Evolutionary conservation across 1,140 invertebrate species (phyloP), one percentile per base, ranked within the genome.

Genomic region (Drosophila lini): DNA sequence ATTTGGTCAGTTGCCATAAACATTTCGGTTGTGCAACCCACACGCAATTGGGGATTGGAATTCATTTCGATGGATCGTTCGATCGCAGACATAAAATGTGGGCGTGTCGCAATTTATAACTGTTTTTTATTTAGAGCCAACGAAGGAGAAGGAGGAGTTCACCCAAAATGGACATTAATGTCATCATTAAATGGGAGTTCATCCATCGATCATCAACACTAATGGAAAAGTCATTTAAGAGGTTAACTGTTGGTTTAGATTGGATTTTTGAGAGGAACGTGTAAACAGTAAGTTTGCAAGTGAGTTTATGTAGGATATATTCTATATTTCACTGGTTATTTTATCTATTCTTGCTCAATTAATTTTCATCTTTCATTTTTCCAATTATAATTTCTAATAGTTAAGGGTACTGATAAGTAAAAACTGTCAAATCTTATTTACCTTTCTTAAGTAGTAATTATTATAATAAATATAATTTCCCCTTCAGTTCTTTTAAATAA

Each of bases 1-100:
- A 67, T 76, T 83, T 81, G 71, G 76, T 60, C 83, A 64, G 76
- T 86, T 80, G 76, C 83, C 74, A 86, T 88, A 77, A 85, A 79
- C 68, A 73, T 60, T 56, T 50, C 63, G 75, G 71, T 80, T 81
- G 57, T 86, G 83, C 76, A 88, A 80, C 83, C 83, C 73, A 86
- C 83, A 74, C 79, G 55, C 58, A 74, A 65, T 81, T 71, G 36
- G 57, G 36, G 36, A 60, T 41, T 61, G 53, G 53, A 69, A 74
- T 71, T 53, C 44, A 57, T 67, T 67, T 59, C 25, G 34, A 57
- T 65, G 69, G 55, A 53, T 65, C 19, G 47, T 32, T 67, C 13
- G 61, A 52, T 55, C 5, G 52, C 13, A 50, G 40, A 25, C 36
- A 53, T 45, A 2, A 64, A 41, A 45, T 53, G 77, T 77, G 81